Evolutionary conservation across 2,797 vertebrate genomes (phyloP), one percentile per base, ranked within the genome.

Genomic region (Telmatherina bonti): DNA sequence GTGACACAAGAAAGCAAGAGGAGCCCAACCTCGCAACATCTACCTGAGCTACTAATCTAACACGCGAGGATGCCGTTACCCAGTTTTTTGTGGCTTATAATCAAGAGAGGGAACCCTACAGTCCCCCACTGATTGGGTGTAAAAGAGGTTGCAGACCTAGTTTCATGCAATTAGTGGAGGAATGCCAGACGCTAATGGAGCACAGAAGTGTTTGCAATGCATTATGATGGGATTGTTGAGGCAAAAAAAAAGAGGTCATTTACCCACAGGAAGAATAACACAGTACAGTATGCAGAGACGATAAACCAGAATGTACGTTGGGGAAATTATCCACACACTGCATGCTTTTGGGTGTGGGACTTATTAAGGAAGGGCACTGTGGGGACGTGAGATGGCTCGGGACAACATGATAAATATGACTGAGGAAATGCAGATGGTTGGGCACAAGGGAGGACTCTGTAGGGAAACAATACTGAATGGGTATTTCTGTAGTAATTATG

Each of bases 161-260:
- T 90, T 91, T 86, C 72, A 87, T 88, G 91, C 89, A 93, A 94
- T 94, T 94, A 94, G 85, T 88, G 84, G 89, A 89, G 85, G 91
- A 89, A 89, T 89, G 91, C 84, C 85, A 88, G 84, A 81, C 74
- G 68, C 79, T 91, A 92, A 91, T 91, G 85, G 82, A 88, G 84
- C 82, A 86, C 85, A 89, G 88, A 85, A 70, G 82, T 83, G 82
- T 85, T 88, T 85, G 87, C 86, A 84, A 83, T 81, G 85, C 79
- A 73, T 80, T 74, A 69, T 77, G 82, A 83, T 78, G 81, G 79
- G 75, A 76, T 76, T 76, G 85, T 78, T 85, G 82, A 80, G 84
- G 83, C 81, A 75, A 65, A 60, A 41, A 49, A 67, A 64, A 41
- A 69, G 71, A 70, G 80, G 73, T 82, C 80, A 68, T 82, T 85